These are phyloP conservation scores for Micromys minutus DNA, from an alignment of 2,113 vertebrate genomes.

Conservation along the genomic window DNA sequence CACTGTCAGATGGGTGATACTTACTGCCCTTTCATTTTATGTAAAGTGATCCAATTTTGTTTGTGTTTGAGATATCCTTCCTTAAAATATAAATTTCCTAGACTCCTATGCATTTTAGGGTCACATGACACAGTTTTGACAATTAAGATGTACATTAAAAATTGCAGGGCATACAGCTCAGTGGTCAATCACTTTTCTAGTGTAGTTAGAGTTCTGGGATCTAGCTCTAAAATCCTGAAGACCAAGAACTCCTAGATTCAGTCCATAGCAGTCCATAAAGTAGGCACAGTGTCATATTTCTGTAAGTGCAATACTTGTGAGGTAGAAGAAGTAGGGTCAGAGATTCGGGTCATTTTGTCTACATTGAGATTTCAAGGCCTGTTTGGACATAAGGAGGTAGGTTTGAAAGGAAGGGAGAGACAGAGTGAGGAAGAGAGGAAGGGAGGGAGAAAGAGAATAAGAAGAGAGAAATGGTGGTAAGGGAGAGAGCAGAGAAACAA, in stretches of 20 bases:
- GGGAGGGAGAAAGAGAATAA: too few species aligned
- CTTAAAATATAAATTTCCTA: background rate
- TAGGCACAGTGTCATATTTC: background rate
- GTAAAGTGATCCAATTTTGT: slow-evolving; percentile 26
- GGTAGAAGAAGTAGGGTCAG: background rate
- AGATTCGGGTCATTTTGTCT: background rate
- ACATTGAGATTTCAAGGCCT: background rate
- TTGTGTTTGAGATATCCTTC: background rate
- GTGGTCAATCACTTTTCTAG: background rate
- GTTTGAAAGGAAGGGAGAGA: too few species aligned
- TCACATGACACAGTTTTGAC: background rate
- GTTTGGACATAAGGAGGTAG: background rate
- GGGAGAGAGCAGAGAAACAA: too few species aligned
- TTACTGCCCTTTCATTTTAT: background rate
- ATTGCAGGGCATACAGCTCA: background rate
- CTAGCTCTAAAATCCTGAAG: background rate
- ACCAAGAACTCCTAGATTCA: background rate
- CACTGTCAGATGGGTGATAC: background rate
- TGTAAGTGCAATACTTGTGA: background rate
- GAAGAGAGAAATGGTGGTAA: too few species aligned
- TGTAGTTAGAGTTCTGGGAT: background rate
- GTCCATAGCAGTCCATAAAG: background rate
- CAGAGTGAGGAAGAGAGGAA: too few species aligned
- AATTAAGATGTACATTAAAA: background rate
- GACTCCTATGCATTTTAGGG: background rate